A percentile compares a stretch with the other conserved stretches of the same genome.
Evolutionary conservation across 1,140 invertebrate genomes (phyloP).

Genomic region (Galleria mellonella): DNA sequence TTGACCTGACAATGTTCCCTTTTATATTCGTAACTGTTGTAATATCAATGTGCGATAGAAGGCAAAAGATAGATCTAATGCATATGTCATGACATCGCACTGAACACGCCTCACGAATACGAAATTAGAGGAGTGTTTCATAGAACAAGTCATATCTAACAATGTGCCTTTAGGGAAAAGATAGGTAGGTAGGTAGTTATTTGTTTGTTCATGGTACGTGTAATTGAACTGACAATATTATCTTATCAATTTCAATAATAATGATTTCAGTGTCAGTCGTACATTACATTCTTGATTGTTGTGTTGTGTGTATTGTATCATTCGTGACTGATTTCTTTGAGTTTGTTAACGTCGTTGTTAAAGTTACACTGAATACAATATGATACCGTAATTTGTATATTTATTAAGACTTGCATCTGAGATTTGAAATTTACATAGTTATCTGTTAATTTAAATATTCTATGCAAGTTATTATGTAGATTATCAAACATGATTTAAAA

Average conservation of each 20-base stretch:
- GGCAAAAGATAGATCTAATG: no score
- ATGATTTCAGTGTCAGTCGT: conserved; percentile 29
- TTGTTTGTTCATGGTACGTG: conserved; percentile 29
- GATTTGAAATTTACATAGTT: no score
- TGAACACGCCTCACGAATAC: no score
- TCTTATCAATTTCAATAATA: conserved; percentile 56
- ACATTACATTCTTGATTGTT: conserved; percentile 17
- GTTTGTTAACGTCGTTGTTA: no score
- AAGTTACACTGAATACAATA: no score
- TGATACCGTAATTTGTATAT: no score
- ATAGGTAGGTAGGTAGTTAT: conserved; percentile 4
- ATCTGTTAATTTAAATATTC: no score
- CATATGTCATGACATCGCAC: no score
- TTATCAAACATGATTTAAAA: no score
- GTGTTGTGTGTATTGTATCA: background rate
- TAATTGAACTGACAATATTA: conserved; percentile 55
- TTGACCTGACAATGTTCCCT: conserved; percentile 18
- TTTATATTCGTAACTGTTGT: conserved; percentile 10
- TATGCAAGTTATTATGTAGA: no score
- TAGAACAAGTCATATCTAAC: background rate
- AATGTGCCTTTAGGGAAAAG: conserved; percentile 15
- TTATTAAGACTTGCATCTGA: no score
- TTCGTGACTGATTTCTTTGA: background rate
- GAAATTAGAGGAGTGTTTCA: no score
- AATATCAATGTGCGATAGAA: background rate